Conservation (phyloP, 2,888 invertebrate species). For the Fragum whitleyi region DNA sequence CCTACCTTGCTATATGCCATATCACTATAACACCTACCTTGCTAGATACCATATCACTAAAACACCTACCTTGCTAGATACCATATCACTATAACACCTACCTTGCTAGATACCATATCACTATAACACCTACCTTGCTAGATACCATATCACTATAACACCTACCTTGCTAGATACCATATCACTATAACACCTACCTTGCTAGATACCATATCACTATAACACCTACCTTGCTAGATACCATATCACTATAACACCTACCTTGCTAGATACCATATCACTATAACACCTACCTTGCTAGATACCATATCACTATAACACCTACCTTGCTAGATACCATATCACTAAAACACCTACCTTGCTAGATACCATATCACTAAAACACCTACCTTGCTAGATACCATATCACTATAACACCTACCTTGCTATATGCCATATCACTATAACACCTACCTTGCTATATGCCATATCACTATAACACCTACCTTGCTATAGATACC, state of each 20-base stretch:
- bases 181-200: constrained; percentile 99
- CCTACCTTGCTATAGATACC: constrained; percentile 93
- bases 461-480: constrained; percentile 86
- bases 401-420: constrained; percentile 99
- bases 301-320: not conserved
- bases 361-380: constrained; percentile 90
- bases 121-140: constrained; percentile 93
- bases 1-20: too few relatives aligned
- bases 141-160: not conserved
- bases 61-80: too few relatives aligned
- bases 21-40: too few relatives aligned
- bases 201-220: constrained; percentile 91
- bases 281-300: constrained; percentile 96
- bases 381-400: constrained; percentile 95
- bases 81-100: too few relatives aligned
- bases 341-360: constrained; percentile 99
- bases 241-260: constrained; percentile 99
- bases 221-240: constrained; percentile 95
- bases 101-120: constrained; percentile 99
- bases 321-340: constrained; percentile 99
- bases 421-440: constrained; percentile 94
- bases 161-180: constrained; percentile 99
- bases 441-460: constrained; percentile 91
- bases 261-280: constrained; percentile 99
- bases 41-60: too few relatives aligned